Evolutionary conservation across 1,140 invertebrate species (phyloP).

Genomic region (Drosophila sproati): DNA sequence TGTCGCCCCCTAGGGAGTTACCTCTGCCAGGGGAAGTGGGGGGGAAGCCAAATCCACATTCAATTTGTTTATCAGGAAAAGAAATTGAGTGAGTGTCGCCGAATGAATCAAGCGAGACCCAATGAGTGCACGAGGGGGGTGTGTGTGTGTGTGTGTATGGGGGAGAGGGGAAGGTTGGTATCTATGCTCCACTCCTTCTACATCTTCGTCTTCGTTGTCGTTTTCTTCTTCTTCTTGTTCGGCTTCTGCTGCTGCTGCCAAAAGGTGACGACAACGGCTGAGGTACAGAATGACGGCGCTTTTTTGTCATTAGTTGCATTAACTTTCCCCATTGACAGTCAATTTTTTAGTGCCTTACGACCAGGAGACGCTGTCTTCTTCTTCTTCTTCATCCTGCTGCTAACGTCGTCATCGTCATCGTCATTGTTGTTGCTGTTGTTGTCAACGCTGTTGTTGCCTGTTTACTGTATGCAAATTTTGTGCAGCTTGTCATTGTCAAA

Average conservation of each 20-base stretch:
- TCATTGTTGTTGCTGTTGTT: conserved; percentile 21
- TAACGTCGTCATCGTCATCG: background rate
- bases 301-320: conserved; percentile 79
- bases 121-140: too few relatives aligned
- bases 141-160: too few relatives aligned
- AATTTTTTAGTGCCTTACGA: conserved; percentile 57
- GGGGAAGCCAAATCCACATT: conserved; percentile 62
- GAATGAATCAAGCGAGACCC: conserved; percentile 70
- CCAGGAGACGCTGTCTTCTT: background rate
- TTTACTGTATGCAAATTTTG: conserved; percentile 67
- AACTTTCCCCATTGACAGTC: conserved; percentile 75
- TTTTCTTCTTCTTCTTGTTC: background rate
- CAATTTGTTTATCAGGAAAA: conserved; percentile 80
- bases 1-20: conserved; percentile 41
- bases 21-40: background rate
- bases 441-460: conserved; percentile 28
- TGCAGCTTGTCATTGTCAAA: conserved; percentile 59
- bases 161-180: background rate
- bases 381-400: background rate
- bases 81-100: conserved; percentile 79
- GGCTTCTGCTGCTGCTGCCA: background rate
- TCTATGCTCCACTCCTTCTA: too few relatives aligned
- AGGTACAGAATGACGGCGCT: conserved; percentile 39
- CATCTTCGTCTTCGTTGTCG: background rate
- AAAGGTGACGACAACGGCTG: conserved; percentile 23